Evolutionary conservation across 2,113 vertebrate genomes (phyloP).

Genomic region (Okapia johnstoni): DNA sequence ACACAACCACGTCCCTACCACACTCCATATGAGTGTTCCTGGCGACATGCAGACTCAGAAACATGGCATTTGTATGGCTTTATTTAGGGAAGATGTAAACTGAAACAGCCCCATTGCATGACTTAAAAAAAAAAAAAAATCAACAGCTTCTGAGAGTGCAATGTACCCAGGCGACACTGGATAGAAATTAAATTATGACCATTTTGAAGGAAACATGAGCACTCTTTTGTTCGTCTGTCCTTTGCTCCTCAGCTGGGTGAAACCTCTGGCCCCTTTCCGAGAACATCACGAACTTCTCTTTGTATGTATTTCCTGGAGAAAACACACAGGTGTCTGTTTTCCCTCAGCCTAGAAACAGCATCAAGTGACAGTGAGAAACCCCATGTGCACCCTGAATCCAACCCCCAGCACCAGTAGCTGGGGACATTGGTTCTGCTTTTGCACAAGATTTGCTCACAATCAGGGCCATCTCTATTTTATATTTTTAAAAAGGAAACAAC

Average conservation of each 20-base stretch:
- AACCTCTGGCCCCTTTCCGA: neutral
- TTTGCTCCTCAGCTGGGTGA: neutral
- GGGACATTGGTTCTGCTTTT: accelerated
- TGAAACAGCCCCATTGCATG: neutral
- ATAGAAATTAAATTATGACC: neutral
- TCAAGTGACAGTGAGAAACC: neutral
- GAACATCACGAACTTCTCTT: neutral
- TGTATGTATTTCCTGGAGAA: neutral
- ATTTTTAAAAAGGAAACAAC: neutral
- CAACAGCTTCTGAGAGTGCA: neutral
- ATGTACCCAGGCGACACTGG: accelerated
- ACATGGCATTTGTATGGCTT: neutral
- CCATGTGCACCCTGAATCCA: accelerated
- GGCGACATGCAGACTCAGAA: neutral
- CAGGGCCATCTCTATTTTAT: neutral
- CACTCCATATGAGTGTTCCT: neutral
- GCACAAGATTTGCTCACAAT: neutral
- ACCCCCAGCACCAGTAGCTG: neutral
- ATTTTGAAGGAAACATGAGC: neutral
- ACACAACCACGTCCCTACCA: neutral
- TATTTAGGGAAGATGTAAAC: neutral
- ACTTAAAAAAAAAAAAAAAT: neutral
- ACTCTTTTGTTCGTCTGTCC: neutral
- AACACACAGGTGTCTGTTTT: neutral
- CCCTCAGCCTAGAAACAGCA: neutral